A percentile compares a stretch with the other conserved stretches of the same genome.
These are phyloP conservation scores for Ctenicera cuprea DNA, from an alignment of 2,888 invertebrate genomes.

Conservation along the genomic window DNA sequence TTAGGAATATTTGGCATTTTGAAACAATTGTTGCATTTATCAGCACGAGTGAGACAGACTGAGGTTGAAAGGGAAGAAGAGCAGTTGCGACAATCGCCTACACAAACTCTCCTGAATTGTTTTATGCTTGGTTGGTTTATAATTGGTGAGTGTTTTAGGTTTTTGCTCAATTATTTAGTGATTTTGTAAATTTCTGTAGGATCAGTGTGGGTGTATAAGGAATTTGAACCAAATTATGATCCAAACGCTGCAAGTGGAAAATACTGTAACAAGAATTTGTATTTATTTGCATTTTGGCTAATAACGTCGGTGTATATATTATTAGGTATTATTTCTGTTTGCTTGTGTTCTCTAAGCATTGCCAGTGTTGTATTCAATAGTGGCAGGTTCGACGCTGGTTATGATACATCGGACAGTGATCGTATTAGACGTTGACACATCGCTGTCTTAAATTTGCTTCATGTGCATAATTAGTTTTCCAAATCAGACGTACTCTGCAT, in stretches of 20 bases:
- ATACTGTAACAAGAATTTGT: constrained; percentile 81
- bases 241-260: constrained; percentile 68
- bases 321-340: constrained; percentile 74
- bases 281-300: constrained; percentile 83
- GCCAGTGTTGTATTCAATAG: constrained; percentile 69
- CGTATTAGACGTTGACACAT: constrained; percentile 35
- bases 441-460: constrained; percentile 6
- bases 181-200: constrained; percentile 70
- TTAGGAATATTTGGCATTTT: constrained; percentile 79
- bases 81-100: constrained; percentile 74
- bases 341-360: constrained; percentile 76
- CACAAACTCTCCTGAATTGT: constrained; percentile 76
- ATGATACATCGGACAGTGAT: constrained; percentile 22
- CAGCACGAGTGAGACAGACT: constrained; percentile 74
- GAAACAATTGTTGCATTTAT: constrained; percentile 78
- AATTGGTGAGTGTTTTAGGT: constrained; percentile 72
- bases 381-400: constrained; percentile 41
- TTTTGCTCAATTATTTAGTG: not conserved
- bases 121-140: constrained; percentile 83
- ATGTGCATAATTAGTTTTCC: constrained; percentile 3
- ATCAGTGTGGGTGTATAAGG: constrained; percentile 82
- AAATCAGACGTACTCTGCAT: constrained; percentile 13
- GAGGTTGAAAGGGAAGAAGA: constrained; percentile 76
- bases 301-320: constrained; percentile 79
- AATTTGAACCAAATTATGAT: constrained; percentile 78